Percentiles rank a stretch among this genome's conserved stretches.
phyloP scores from a whole-genome alignment of 1,140 invertebrate genomes.

The Drosophila subobscura region DNA sequence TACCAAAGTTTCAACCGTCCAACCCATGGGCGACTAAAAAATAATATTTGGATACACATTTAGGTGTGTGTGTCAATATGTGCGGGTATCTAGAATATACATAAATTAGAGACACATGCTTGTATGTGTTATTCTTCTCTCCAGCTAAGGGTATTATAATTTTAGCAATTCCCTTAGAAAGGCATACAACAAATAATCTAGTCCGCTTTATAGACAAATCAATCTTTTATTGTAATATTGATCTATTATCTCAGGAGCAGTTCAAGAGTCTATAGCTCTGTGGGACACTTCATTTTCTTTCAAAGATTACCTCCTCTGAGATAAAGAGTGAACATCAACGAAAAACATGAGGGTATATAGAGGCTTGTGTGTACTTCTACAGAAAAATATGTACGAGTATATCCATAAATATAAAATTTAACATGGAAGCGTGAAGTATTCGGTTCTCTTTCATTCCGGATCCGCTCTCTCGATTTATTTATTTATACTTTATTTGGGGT shows the following conservation, averaged over 20 bases:
- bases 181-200: too few relatives aligned
- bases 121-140: too few relatives aligned
- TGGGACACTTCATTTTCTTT: too few relatives aligned
- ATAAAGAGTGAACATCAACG: neutral
- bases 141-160: too few relatives aligned
- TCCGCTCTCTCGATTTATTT: conserved; percentile 24
- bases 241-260: too few relatives aligned
- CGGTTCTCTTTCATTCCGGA: conserved; percentile 12
- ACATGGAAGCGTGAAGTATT: conserved; percentile 19
- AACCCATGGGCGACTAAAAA: neutral
- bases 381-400: neutral
- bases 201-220: too few relatives aligned
- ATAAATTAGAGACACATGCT: neutral
- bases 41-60: neutral
- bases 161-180: too few relatives aligned
- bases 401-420: conserved; percentile 19
- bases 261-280: too few relatives aligned
- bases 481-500: conserved; percentile 32
- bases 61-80: neutral
- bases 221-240: too few relatives aligned
- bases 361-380: too few relatives aligned
- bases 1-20: conserved; percentile 42
- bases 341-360: too few relatives aligned
- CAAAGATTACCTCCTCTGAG: neutral
- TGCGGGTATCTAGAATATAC: neutral